These are phyloP conservation scores for Tokudaia tokunoshimensis DNA, from an alignment of 2,797 vertebrate genomes.

Conservation along the genomic window DNA sequence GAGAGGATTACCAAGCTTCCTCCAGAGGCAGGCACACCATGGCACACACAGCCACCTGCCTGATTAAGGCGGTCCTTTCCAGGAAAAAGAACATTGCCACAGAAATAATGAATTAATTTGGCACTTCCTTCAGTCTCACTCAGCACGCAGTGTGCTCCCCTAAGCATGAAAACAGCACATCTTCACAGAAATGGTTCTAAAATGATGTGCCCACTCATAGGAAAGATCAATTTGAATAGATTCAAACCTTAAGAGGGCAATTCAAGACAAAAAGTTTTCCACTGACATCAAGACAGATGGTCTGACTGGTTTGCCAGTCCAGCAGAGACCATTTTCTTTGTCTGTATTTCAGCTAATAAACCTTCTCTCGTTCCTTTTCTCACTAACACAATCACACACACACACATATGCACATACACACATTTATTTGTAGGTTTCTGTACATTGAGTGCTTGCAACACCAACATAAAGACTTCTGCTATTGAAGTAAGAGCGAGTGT, in stretches of 20 bases:
- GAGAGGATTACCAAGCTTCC: slow-evolving; percentile 75
- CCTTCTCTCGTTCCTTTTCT: background rate
- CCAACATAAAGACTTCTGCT: slow-evolving; percentile 50
- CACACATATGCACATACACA: background rate
- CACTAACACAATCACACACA: background rate
- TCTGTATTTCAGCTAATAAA: background rate
- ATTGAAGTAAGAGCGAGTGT: slow-evolving; percentile 2
- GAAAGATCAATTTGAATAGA: slow-evolving; percentile 77
- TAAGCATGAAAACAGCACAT: slow-evolving; percentile 74
- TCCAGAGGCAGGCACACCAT: slow-evolving; percentile 1
- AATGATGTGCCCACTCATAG: slow-evolving; percentile 59
- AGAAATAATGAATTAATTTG: slow-evolving; percentile 80
- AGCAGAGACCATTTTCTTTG: background rate
- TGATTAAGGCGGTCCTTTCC: slow-evolving; percentile 74
- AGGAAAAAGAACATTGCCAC: slow-evolving; percentile 70
- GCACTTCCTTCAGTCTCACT: slow-evolving; percentile 76
- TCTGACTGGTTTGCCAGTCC: slow-evolving; percentile 60
- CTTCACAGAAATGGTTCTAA: slow-evolving; percentile 67
- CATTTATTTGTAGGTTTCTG: slow-evolving; percentile 43
- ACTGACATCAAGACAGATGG: slow-evolving; percentile 68
- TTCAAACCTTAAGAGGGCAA: slow-evolving; percentile 66
- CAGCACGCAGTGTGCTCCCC: slow-evolving; percentile 59
- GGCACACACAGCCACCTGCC: slow-evolving; percentile 66
- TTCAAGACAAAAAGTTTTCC: slow-evolving; percentile 63
- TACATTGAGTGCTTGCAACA: slow-evolving; percentile 43